A percentile compares a stretch with the other conserved stretches of the same genome.
Evolutionary conservation across 1,140 invertebrate genomes (phyloP).

Genomic region (Conopomorpha cramerella): DNA sequence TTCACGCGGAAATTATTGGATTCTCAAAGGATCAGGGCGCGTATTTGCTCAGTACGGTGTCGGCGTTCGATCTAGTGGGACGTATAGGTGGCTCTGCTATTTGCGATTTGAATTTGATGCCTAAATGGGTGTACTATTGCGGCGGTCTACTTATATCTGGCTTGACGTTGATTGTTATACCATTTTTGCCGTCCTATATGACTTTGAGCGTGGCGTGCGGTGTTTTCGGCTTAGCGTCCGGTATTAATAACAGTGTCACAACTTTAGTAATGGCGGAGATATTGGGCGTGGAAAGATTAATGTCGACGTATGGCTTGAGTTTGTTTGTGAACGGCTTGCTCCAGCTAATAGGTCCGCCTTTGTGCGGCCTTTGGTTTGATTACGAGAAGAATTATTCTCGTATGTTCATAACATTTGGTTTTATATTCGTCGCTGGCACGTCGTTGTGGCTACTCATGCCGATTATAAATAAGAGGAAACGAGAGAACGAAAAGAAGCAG

Average conservation of each 20-base stretch:
- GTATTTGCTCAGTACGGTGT: constrained; percentile 76
- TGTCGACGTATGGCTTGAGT: constrained; percentile 83
- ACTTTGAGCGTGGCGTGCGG: constrained; percentile 69
- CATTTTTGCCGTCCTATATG: constrained; percentile 63
- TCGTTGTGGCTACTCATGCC: constrained; percentile 77
- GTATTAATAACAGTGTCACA: constrained; percentile 82
- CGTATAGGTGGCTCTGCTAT: constrained; percentile 80
- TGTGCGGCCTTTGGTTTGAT: constrained; percentile 73
- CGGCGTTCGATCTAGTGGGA: constrained; percentile 76
- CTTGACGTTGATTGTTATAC: constrained; percentile 69
- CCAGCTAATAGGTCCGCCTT: constrained; percentile 77
- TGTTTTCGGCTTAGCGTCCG: constrained; percentile 78
- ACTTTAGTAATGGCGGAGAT: constrained; percentile 85
- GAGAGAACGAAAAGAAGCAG: constrained; percentile 18
- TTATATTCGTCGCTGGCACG: constrained; percentile 72
- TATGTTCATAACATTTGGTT: constrained; percentile 74
- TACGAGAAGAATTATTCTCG: constrained; percentile 66
- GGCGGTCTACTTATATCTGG: constrained; percentile 78
- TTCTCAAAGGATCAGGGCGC: constrained; percentile 72
- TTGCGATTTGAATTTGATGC: constrained; percentile 74
- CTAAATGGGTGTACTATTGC: constrained; percentile 81
- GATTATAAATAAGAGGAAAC: constrained; percentile 63
- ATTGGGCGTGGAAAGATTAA: constrained; percentile 77
- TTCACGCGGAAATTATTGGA: constrained; percentile 70
- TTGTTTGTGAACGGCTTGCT: constrained; percentile 82